Evolutionary conservation across 2,797 vertebrate species (phyloP).

Genomic region (Microctenopoma steveboyesi): DNA sequence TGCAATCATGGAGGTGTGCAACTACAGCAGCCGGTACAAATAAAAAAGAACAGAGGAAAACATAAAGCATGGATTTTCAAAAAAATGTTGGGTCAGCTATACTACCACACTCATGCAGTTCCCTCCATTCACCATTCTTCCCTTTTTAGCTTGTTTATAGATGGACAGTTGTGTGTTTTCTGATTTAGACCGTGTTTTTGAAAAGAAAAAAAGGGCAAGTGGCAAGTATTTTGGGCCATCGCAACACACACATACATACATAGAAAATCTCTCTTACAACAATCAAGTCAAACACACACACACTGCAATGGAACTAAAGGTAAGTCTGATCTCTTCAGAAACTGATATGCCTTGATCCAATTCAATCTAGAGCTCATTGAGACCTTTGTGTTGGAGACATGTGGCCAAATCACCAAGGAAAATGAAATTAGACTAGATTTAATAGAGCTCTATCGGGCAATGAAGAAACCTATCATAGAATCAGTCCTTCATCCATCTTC

Average conservation of each 20-base stretch:
- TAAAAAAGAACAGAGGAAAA: background rate
- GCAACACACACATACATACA: constrained; percentile 8
- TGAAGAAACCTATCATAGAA: constrained; percentile 74
- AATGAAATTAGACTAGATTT: constrained; percentile 82
- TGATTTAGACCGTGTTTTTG: background rate
- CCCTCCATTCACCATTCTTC: background rate
- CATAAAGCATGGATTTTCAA: background rate
- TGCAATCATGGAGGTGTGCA: background rate
- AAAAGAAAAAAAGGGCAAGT: background rate
- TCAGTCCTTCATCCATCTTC: constrained; percentile 64
- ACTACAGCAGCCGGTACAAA: constrained; percentile 1
- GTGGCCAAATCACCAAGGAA: constrained; percentile 69
- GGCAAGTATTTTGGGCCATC: background rate
- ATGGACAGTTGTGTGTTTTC: background rate
- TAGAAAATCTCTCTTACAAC: constrained; percentile 6
- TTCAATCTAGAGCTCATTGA: constrained; percentile 71
- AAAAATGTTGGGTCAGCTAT: background rate
- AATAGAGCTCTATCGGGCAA: constrained; percentile 76
- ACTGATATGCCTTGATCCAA: constrained; percentile 61
- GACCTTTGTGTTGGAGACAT: constrained; percentile 69
- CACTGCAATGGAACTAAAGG: constrained; percentile 30
- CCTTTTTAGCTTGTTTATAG: background rate
- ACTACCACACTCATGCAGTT: background rate
- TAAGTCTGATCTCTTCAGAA: constrained; percentile 56
- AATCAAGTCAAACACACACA: constrained; percentile 45